Base-by-base conservation (phyloP, 2,113 vertebrate species). In the Eurystomus gularis region DNA sequence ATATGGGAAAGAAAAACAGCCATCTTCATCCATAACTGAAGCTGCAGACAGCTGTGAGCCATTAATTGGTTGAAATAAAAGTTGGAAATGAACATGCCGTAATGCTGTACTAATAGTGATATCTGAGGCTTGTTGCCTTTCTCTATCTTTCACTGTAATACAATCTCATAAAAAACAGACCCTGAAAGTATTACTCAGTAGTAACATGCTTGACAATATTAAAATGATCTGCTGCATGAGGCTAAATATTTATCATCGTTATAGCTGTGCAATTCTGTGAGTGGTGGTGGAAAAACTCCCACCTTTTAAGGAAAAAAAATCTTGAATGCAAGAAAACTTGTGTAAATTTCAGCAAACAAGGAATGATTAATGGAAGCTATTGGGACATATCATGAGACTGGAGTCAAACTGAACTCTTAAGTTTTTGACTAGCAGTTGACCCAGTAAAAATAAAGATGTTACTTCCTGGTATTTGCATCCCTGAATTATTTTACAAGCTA, bases 21-120 rank as follows among this genome's bases (percentile, higher is more conserved):
- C 33, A 31, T 68, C 60, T 78, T 18, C 61, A 70, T n/a, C 48
- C 54, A 18, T 23, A 29, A 86, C 20, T n/a, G 60, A 42, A 64
- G 46, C 46, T 91, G 48, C 44, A 71, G 54, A 86, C 23, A 29
- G n/a, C 49, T 73, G 5, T 44, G 48, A 94, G 16, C 49, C 76
- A 88, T 86, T 90, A 90, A 92, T 83, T 95, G 89, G 75, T 75
- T 82, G 61, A 35, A 85, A 91, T 58, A 57, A 49, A 85, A 61
- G 52, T 7, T 81, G 73, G 69, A 58, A 69, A 51, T 49, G 26
- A 82, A 37, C 46, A 39, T 33, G 44, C 57, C 61, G 24, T 82
- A 84, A 61, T 0, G 3, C 33, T 65, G 10, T 31, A 14, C 20
- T 75, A 13, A 29, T 17, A 80, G 57, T 33, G 16, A 42, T 60